A percentile compares a stretch with the other conserved stretches of the same genome.
These are phyloP conservation scores for Umimayanthus kanabou DNA, from an alignment of 92 coral and sea anemone species.

Conservation along the genomic window DNA sequence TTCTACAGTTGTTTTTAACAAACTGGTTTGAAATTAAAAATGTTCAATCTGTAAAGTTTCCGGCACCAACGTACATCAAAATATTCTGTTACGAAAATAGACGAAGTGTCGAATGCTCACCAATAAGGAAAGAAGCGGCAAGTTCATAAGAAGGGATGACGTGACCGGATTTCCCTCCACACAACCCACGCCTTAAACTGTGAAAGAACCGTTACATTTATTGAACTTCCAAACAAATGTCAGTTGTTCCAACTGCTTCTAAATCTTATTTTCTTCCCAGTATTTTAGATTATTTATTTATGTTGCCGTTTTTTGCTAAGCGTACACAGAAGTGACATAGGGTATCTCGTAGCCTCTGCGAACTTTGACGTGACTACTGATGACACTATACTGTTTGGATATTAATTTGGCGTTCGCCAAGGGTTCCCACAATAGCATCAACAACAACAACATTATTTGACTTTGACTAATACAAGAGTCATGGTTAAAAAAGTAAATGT, in stretches of 20 bases:
- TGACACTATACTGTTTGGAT: neutral
- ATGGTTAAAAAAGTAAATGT: no score
- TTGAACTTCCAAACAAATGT: neutral
- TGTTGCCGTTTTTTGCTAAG: no score
- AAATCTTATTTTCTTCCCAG: no score
- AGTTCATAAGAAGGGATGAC: neutral
- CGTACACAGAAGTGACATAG: neutral
- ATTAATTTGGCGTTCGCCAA: neutral
- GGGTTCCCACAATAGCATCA: neutral
- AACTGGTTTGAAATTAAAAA: no score
- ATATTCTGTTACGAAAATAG: neutral
- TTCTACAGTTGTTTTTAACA: no score
- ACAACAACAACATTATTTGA: neutral
- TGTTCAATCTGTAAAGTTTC: neutral
- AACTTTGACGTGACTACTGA: no score
- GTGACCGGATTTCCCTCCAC: conserved; percentile 18
- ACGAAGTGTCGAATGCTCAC: neutral
- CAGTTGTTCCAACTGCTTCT: no score
- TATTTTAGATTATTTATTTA: no score
- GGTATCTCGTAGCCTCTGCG: neutral
- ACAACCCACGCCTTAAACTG: neutral
- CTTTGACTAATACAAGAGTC: neutral
- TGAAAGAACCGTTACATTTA: no score
- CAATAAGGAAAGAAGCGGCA: neutral
- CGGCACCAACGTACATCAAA: neutral